A percentile compares a stretch with the other conserved stretches of the same genome.
Conservation (phyloP, 2,797 vertebrate species). For the Anguilla pacifica region DNA sequence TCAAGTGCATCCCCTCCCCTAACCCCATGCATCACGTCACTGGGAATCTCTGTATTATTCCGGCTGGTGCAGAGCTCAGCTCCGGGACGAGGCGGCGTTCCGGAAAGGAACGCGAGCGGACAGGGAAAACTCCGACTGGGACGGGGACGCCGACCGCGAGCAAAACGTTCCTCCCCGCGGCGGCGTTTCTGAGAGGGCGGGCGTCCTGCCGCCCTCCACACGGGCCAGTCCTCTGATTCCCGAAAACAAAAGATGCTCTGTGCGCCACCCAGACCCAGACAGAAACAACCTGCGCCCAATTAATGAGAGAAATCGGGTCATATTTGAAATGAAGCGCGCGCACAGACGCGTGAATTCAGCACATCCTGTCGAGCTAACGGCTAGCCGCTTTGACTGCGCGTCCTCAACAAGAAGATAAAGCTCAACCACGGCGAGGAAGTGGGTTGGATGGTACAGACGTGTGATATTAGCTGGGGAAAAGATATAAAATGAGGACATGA, state of each 20-base stretch:
- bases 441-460: conserved; percentile 18
- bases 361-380: neutral
- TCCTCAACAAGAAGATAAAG: neutral
- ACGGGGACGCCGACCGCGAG: neutral
- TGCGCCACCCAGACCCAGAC: neutral
- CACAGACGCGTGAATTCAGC: neutral
- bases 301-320: neutral
- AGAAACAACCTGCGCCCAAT: neutral
- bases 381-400: neutral
- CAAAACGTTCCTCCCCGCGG: neutral
- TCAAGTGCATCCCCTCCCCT: conserved; percentile 31
- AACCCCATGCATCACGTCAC: conserved; percentile 8
- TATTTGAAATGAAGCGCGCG: neutral
- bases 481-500: neutral
- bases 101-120: neutral
- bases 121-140: neutral
- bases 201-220: neutral
- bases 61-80: neutral
- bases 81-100: neutral
- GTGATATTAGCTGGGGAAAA: conserved; percentile 35
- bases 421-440: neutral
- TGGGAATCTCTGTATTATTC: conserved; percentile 16
- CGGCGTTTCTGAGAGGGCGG: neutral
- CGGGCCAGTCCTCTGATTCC: neutral
- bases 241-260: neutral